Conservation (phyloP, 1,140 invertebrate genomes). For the Stenopsyche tienmushanensis region DNA sequence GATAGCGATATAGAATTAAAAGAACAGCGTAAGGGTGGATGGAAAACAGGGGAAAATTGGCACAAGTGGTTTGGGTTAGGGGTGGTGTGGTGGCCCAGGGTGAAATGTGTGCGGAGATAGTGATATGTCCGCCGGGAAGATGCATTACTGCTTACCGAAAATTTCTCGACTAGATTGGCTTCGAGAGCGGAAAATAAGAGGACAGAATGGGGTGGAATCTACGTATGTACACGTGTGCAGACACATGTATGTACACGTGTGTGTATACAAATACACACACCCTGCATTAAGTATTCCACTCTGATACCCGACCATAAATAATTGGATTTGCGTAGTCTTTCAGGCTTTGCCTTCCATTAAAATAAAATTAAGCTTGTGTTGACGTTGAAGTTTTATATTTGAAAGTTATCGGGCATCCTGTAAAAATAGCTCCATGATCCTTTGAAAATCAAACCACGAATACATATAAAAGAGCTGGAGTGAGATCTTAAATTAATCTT, state of each 20-base stretch:
- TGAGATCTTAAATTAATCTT: too few species aligned
- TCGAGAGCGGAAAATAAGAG: constrained; percentile 41
- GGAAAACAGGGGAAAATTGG: constrained; percentile 35
- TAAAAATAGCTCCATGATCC: too few species aligned
- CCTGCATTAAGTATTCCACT: constrained; percentile 26
- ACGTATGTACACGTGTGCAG: constrained; percentile 18
- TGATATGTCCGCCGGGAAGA: constrained; percentile 41
- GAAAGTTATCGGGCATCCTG: too few species aligned
- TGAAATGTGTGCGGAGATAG: constrained; percentile 42
- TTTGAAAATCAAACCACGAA: too few species aligned
- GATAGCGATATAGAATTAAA: constrained; percentile 34
- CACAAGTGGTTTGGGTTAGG: constrained; percentile 33
- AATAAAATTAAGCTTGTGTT: constrained; percentile 29
- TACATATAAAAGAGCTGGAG: too few species aligned
- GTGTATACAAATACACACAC: not conserved
- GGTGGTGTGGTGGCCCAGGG: constrained; percentile 17
- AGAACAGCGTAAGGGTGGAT: constrained; percentile 21
- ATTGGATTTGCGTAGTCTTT: constrained; percentile 32
- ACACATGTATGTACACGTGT: not conserved
- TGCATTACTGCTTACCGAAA: constrained; percentile 42
- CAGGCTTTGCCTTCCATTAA: constrained; percentile 30
- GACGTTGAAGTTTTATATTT: constrained; percentile 19
- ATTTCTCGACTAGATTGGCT: constrained; percentile 42
- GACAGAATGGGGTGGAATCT: constrained; percentile 31
- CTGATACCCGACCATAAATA: constrained; percentile 29